phyloP scores from a whole-genome alignment of 1,140 invertebrate species.

The Drosophila kepulauana region DNA sequence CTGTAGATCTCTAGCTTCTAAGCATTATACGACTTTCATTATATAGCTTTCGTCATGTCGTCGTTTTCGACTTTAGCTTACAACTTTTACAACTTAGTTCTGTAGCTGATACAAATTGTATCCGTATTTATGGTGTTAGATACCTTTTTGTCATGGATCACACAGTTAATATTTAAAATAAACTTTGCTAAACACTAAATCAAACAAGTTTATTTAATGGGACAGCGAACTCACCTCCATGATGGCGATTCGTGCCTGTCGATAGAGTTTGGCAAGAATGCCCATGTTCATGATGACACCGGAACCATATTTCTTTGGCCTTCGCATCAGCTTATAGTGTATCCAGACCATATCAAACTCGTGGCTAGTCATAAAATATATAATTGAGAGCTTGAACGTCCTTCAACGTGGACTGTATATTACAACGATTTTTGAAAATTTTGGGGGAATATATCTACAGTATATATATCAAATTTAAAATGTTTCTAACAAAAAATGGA shows the following conservation, averaged over 20 bases:
- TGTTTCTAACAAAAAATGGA: not conserved
- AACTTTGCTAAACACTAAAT: conserved; percentile 7
- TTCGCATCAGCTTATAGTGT: conserved; percentile 15
- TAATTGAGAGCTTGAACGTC: not conserved
- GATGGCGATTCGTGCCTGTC: conserved; percentile 38
- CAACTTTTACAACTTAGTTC: conserved; percentile 18
- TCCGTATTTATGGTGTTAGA: conserved; percentile 1
- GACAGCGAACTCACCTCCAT: conserved; percentile 26
- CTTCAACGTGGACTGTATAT: not conserved
- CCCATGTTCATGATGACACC: conserved; percentile 31
- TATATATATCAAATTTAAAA: conserved; percentile 1
- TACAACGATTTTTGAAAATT: conserved; percentile 29
- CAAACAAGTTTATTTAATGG: not conserved
- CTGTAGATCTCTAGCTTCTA: conserved; percentile 85
- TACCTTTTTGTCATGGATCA: not conserved
- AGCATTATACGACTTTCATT: conserved; percentile 19
- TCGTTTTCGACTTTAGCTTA: conserved; percentile 2
- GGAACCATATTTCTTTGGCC: conserved; percentile 5
- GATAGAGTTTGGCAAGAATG: conserved; percentile 35
- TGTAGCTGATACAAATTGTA: conserved; percentile 12
- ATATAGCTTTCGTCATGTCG: conserved; percentile 13
- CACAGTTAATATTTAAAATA: conserved; percentile 26
- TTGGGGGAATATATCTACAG: not conserved
- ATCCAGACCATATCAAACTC: conserved; percentile 51
- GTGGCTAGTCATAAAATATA: conserved; percentile 36